Evolutionary conservation across 2,797 vertebrate genomes (phyloP), one percentile per base, ranked within the genome.

Genomic region (Poeciliopsis paucimaculata): DNA sequence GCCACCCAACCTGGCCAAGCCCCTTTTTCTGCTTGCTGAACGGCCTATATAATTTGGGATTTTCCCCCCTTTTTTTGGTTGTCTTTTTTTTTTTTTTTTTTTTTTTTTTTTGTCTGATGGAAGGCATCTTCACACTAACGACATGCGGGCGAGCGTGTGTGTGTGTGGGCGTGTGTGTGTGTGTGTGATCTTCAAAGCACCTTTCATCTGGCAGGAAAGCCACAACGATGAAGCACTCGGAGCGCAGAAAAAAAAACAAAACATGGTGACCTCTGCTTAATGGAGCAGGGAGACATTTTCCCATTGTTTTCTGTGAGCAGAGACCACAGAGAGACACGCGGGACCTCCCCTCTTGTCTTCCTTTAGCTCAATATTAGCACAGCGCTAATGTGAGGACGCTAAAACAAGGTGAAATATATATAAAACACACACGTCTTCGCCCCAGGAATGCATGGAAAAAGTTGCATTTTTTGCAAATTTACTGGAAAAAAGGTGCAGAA

Each of bases 251-350:
- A 87, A 87, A 43, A 70, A 70, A 77, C 75, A 78, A 86, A 87
- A 23, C 86, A 87, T 80, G 86, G 80, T 93, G 93, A 93, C 93
- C 92, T 90, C 85, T 91, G 91, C 85, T 76, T 93, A 94, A 94
- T 93, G 92, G 93, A 93, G 89, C 91, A 46, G 87, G 90, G 84
- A 92, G 91, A 93, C 90, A 84, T 92, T 87, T 53, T 94, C 84
- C 89, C 89, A 79, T 86, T 12, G 78, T 86, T 86, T 92, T 88
- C 82, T 82, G 84, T 0, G 13, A 70, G 84, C 82, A 85, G 89
- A 91, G 91, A 83, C 92, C 90, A 91, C 88, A 90, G 85, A 87
- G 68, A 86, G 64, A 64, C 81, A 75, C 78, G 66, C 85, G 71
- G 77, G 75, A 82, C 47, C 78, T 81, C 60, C 57, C 36, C 73